phyloP scores from a whole-genome alignment of 2,113 vertebrate genomes.

The Pseudolaguvia tuberculata region DNA sequence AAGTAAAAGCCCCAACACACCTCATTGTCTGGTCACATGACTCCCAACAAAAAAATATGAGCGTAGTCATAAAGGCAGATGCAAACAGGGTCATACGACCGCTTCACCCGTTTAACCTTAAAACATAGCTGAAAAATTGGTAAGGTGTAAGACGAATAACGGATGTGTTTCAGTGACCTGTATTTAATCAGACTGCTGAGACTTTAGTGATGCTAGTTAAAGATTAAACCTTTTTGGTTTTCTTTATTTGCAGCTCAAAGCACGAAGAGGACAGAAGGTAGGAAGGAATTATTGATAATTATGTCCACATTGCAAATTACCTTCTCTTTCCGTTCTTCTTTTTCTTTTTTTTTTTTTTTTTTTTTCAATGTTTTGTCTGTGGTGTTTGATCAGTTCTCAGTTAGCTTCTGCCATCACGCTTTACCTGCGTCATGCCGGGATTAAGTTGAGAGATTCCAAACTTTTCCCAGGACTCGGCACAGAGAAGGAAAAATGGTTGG shows the following conservation, averaged over 20 bases:
- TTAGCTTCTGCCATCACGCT: conserved; percentile 82
- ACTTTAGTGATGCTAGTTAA: neutral
- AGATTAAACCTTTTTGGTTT: conserved; percentile 7
- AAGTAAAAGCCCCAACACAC: conserved; percentile 13
- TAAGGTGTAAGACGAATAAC: neutral
- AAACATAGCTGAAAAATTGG: neutral
- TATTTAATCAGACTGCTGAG: neutral
- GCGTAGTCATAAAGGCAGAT: neutral
- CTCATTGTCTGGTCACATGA: conserved; percentile 42
- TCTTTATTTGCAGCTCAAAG: conserved; percentile 64
- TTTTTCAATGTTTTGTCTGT: neutral
- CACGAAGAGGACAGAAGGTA: conserved; percentile 78
- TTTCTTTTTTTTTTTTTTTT: neutral
- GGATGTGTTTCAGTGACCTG: neutral
- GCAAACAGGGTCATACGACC: conserved; percentile 33
- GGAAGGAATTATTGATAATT: conserved; percentile 23
- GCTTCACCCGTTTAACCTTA: neutral
- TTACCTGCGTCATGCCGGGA: conserved; percentile 80
- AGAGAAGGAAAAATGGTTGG: conserved; percentile 90
- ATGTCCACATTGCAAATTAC: neutral
- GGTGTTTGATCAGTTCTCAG: conserved; percentile 61
- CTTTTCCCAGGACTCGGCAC: conserved; percentile 68
- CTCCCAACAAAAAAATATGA: neutral
- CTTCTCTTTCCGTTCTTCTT: too few relatives aligned
- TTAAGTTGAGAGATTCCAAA: conserved; percentile 79